These are phyloP conservation scores for Halcyon senegalensis DNA, from an alignment of 2,113 vertebrate species.

Conservation along the genomic window DNA sequence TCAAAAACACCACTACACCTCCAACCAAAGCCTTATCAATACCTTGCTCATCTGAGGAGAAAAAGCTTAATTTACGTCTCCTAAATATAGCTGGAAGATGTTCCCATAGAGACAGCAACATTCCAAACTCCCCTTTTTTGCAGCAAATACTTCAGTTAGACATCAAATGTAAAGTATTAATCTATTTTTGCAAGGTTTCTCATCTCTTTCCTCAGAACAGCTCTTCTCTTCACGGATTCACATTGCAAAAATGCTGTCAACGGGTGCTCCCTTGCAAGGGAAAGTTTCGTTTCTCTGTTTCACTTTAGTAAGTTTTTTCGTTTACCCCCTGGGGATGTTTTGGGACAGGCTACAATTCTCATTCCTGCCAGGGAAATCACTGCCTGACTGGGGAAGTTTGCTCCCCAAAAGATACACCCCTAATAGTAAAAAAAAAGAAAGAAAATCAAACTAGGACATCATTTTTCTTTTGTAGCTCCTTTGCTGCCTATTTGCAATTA, in stretches of 20 bases:
- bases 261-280: background rate
- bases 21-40: background rate
- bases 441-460: background rate
- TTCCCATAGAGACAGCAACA: conserved; percentile 40
- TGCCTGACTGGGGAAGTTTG: background rate
- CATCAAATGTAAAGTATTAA: background rate
- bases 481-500: background rate
- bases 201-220: conserved; percentile 11
- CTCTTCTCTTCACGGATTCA: background rate
- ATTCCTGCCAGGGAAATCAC: background rate
- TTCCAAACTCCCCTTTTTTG: background rate
- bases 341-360: background rate
- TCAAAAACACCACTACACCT: background rate
- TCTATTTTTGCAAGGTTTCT: conserved; percentile 17
- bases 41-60: background rate
- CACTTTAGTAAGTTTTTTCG: background rate
- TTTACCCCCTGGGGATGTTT: background rate
- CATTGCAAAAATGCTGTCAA: background rate
- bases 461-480: background rate
- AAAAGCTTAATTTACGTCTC: conserved; percentile 13
- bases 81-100: conserved; percentile 21
- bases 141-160: conserved; percentile 22
- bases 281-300: background rate
- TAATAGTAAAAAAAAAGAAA: background rate
- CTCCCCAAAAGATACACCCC: background rate